Percentiles rank a stretch among this genome's conserved stretches.
Evolutionary conservation across 2,797 vertebrate species (phyloP).

Genomic region (Darevskia mixta): DNA sequence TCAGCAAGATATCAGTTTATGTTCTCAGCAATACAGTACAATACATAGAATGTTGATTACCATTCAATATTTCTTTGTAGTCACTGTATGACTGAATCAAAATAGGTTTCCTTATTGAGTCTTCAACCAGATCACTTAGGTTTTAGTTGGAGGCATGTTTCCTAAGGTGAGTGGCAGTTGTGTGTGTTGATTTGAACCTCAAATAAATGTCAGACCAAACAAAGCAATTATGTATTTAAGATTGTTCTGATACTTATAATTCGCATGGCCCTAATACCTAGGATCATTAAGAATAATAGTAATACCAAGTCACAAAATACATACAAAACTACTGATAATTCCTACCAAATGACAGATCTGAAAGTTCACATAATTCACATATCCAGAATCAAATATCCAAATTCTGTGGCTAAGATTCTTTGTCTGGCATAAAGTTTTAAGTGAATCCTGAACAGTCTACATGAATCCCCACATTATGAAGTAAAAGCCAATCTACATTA

Average conservation of each 20-base stretch:
- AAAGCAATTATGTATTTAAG: neutral
- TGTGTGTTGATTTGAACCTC: too few species aligned
- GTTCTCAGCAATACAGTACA: neutral
- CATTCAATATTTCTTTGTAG: neutral
- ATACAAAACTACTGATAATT: neutral
- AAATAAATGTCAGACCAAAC: neutral
- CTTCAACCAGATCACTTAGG: too few species aligned
- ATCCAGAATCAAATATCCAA: neutral
- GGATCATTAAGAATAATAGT: neutral
- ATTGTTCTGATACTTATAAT: neutral
- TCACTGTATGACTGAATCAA: neutral
- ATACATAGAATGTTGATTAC: neutral
- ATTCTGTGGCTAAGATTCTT: neutral
- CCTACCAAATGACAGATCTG: neutral
- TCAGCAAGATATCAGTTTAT: neutral
- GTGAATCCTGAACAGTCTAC: neutral
- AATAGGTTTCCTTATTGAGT: neutral
- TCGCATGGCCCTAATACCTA: neutral
- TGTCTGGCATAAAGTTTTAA: neutral
- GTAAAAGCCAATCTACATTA: neutral
- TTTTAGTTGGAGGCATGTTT: too few species aligned
- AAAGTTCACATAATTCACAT: neutral
- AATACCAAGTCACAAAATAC: neutral
- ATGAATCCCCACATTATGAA: neutral
- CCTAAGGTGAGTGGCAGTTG: too few species aligned